These are phyloP conservation scores for Etheostoma nigrum DNA, from an alignment of 2,797 vertebrate genomes.

Conservation along the genomic window DNA sequence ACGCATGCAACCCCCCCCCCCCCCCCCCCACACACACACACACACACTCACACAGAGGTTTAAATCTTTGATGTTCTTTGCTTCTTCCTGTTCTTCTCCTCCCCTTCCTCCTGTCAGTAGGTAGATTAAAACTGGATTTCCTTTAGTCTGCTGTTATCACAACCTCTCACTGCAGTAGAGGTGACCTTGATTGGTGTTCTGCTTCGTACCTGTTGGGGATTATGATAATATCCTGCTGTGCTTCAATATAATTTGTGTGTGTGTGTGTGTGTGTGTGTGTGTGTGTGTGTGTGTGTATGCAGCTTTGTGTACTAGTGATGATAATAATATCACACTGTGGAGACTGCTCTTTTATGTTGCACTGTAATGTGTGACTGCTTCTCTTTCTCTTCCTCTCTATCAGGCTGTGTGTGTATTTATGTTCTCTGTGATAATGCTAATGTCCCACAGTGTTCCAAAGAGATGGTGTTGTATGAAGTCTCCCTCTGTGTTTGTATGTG, in stretches of 20 bases:
- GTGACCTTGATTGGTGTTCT: slow-evolving; percentile 75
- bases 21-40: slow-evolving; percentile 8
- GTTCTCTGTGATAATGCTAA: slow-evolving; percentile 44
- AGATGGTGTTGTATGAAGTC: slow-evolving; percentile 22
- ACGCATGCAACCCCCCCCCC: too few species aligned
- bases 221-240: slow-evolving; percentile 73
- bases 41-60: neutral
- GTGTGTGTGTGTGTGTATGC: slow-evolving; percentile 1
- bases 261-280: slow-evolving; percentile 7
- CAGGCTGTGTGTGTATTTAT: slow-evolving; percentile 33
- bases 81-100: slow-evolving; percentile 23
- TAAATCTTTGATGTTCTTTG: slow-evolving; percentile 52
- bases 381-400: slow-evolving; percentile 16
- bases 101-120: slow-evolving; percentile 33
- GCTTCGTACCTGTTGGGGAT: slow-evolving; percentile 69
- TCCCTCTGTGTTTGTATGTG: slow-evolving; percentile 1
- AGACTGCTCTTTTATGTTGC: slow-evolving; percentile 49
- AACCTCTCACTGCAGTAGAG: slow-evolving; percentile 50
- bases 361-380: slow-evolving; percentile 33
- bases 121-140: slow-evolving; percentile 64
- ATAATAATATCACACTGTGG: slow-evolving; percentile 47
- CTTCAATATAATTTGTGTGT: slow-evolving; percentile 49
- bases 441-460: slow-evolving; percentile 28
- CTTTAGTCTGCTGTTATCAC: slow-evolving; percentile 56
- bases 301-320: slow-evolving; percentile 55